Percentiles rank a stretch among this genome's conserved stretches.
These are phyloP conservation scores for Nomada fucata DNA, from an alignment of 2,888 invertebrate species.

Conservation along the genomic window DNA sequence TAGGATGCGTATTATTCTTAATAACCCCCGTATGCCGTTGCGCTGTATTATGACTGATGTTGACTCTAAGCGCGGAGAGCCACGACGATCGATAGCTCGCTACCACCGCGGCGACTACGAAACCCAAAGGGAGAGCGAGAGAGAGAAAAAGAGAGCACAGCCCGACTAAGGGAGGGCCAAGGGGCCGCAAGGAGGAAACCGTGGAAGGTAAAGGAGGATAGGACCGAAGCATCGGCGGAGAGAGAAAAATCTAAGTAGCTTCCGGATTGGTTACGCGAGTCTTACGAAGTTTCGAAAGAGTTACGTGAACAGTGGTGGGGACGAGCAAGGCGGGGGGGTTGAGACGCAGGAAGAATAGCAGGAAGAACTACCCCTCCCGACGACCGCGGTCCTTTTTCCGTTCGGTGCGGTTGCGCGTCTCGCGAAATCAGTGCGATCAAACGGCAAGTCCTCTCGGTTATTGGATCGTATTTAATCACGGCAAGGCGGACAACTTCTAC, in stretches of 20 bases:
- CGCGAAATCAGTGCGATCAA: slow-evolving; percentile 57
- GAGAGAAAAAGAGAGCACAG: slow-evolving; percentile 15
- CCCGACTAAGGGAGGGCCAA: slow-evolving; percentile 46
- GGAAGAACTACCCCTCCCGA: slow-evolving; percentile 50
- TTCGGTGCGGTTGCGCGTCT: slow-evolving; percentile 64
- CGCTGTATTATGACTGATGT: slow-evolving; percentile 84
- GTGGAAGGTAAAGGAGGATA: slow-evolving; percentile 32
- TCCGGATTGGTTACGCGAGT: slow-evolving; percentile 77
- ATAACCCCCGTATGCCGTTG: slow-evolving; percentile 82
- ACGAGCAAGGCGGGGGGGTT: slow-evolving; percentile 8
- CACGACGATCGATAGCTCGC: slow-evolving; percentile 75
- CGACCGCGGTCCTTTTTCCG: slow-evolving; percentile 49
- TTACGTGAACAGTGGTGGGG: slow-evolving; percentile 60
- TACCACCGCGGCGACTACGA: slow-evolving; percentile 58
- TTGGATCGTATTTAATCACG: slow-evolving; percentile 37
- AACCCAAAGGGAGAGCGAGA: slow-evolving; percentile 39
- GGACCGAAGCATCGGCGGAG: slow-evolving; percentile 52
- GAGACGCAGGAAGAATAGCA: slow-evolving; percentile 51
- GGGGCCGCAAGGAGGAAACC: slow-evolving; percentile 42
- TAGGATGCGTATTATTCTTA: slow-evolving; percentile 84
- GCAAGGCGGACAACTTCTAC: neutral
- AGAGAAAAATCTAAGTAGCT: slow-evolving; percentile 77
- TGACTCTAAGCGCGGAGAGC: slow-evolving; percentile 81
- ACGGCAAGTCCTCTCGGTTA: slow-evolving; percentile 48
- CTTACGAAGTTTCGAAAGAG: slow-evolving; percentile 70